A percentile compares a stretch with the other conserved stretches of the same genome.
Evolutionary conservation across 2,113 vertebrate species (phyloP).

Genomic region (Uria aalge): DNA sequence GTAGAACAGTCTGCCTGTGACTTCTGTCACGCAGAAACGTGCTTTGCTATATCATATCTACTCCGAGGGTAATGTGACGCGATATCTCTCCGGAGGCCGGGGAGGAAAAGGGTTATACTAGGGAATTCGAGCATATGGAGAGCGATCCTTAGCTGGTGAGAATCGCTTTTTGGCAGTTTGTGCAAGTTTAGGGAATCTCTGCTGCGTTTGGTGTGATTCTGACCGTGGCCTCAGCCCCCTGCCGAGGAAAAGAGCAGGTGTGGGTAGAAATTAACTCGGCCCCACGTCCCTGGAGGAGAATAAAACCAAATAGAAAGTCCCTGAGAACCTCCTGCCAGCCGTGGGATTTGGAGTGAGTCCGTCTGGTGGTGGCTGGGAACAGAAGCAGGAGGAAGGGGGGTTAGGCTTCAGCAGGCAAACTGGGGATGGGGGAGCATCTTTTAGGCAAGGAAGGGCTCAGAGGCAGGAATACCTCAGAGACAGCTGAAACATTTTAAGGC

Average conservation of each 20-base stretch:
- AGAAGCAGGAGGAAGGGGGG: background rate
- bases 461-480: background rate
- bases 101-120: background rate
- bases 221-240: fast-evolving
- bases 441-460: background rate
- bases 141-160: background rate
- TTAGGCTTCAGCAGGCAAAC: background rate
- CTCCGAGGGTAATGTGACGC: fast-evolving
- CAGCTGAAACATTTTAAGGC: background rate
- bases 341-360: background rate
- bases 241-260: background rate
- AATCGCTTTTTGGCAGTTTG: background rate
- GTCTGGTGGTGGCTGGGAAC: background rate
- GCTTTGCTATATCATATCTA: background rate
- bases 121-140: background rate
- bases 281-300: background rate
- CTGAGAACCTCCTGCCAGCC: background rate
- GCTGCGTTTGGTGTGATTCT: background rate
- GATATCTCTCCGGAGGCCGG: fast-evolving
- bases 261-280: background rate
- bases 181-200: background rate
- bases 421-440: fast-evolving
- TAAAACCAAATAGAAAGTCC: background rate
- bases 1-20: background rate
- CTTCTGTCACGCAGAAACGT: fast-evolving